Percentiles rank a stretch among this genome's conserved stretches.
Evolutionary conservation across 2,113 vertebrate genomes (phyloP).

Genomic region (mouse (Mus musculus)): GRCm39 chr12:46492001-46492500

Average conservation of each 20-base stretch:
- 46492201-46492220: constrained; percentile 34
- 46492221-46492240: constrained; percentile 47
- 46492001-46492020: constrained; percentile 73
- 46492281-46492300: constrained; percentile 54
- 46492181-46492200: constrained; percentile 22
- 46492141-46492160: constrained; percentile 37
- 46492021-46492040: constrained; percentile 17
- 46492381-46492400: constrained; percentile 4
- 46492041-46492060: constrained; percentile 74
- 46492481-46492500: not conserved
- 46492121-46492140: constrained; percentile 51
- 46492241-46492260: constrained; percentile 28
- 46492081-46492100: constrained; percentile 45
- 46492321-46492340: constrained; percentile 41
- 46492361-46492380: constrained; percentile 3
- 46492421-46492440: not conserved
- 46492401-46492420: not conserved
- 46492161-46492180: constrained; percentile 31
- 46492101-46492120: constrained; percentile 24
- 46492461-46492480: not conserved
- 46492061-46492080: constrained; percentile 67
- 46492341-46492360: not conserved
- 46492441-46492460: not conserved
- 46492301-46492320: not conserved
- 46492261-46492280: constrained; percentile 48